phyloP scores from a whole-genome alignment of 2,113 vertebrate species.

The Hemicordylus capensis region DNA sequence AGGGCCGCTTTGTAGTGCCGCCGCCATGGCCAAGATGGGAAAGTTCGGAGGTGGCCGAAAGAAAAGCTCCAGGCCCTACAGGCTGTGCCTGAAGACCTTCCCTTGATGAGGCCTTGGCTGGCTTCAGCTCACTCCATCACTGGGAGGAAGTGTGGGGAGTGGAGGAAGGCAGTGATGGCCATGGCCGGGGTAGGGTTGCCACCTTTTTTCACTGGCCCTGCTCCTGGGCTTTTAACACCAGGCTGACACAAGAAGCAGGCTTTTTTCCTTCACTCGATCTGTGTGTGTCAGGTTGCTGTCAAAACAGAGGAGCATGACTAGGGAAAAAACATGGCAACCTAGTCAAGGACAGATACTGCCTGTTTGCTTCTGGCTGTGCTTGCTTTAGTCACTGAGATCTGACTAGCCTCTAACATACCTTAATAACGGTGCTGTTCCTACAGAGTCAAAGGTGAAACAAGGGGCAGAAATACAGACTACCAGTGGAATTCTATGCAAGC shows the following conservation, averaged over 20 bases:
- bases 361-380: no score
- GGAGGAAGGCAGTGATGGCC: neutral
- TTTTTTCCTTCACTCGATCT: no score
- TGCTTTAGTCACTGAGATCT: no score
- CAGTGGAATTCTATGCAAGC: no score
- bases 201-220: neutral
- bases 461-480: neutral
- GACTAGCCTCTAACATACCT: neutral
- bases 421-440: neutral
- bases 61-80: slow-evolving; percentile 35
- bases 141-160: neutral
- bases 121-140: neutral
- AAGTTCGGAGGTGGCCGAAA: slow-evolving; percentile 58
- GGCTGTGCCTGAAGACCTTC: slow-evolving; percentile 1
- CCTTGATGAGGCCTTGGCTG: slow-evolving; percentile 1
- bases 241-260: neutral
- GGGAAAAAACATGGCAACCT: neutral
- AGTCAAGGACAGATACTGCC: no score
- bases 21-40: slow-evolving; percentile 61
- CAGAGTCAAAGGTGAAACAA: neutral
- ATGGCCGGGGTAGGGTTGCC: neutral
- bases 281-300: no score
- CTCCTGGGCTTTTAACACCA: neutral
- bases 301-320: neutral
- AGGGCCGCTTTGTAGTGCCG: slow-evolving; percentile 71